phyloP scores from a whole-genome alignment of 53 echinoderm and acorn worm genomes.

The Holothuria scabra region DNA sequence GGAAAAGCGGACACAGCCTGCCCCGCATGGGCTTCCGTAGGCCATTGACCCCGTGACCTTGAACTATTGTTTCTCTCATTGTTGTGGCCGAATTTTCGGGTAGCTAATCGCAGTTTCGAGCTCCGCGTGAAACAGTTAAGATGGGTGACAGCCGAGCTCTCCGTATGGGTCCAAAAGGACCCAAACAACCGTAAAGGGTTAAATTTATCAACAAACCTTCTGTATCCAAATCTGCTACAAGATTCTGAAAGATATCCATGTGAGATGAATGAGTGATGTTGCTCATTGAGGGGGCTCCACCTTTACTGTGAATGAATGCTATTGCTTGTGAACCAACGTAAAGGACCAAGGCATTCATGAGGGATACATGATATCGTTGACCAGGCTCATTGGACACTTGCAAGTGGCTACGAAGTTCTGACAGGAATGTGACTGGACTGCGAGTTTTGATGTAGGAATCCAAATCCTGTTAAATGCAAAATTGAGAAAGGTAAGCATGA shows the following conservation, averaged over 20 bases:
- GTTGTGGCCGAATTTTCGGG: too few relatives aligned
- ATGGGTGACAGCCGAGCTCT: too few relatives aligned
- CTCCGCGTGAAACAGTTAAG: too few relatives aligned
- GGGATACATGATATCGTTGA: conserved; percentile 89
- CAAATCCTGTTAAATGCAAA: conserved; percentile 69
- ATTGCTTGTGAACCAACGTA: conserved; percentile 99
- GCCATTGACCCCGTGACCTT: too few relatives aligned
- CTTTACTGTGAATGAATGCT: conserved; percentile 97
- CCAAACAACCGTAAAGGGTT: too few relatives aligned
- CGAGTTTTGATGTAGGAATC: conserved; percentile 99
- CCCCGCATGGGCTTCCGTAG: too few relatives aligned
- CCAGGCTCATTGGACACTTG: conserved; percentile 97
- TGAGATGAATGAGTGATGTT: conserved; percentile 99
- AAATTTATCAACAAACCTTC: conserved; percentile 67
- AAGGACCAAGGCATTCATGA: conserved; percentile 99
- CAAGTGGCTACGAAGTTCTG: conserved; percentile 92
- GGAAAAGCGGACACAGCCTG: too few relatives aligned
- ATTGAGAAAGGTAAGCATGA: neutral
- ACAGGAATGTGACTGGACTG: conserved; percentile 95
- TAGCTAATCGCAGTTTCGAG: too few relatives aligned
- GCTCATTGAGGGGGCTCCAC: conserved; percentile 97
- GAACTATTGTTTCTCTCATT: too few relatives aligned
- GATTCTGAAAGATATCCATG: conserved; percentile 99
- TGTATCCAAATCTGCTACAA: conserved; percentile 92
- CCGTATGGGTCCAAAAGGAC: too few relatives aligned